Evolutionary conservation across 1,140 invertebrate genomes (phyloP), one percentile per base, ranked within the genome.

Genomic region (Macrostomum lignano): DNA sequence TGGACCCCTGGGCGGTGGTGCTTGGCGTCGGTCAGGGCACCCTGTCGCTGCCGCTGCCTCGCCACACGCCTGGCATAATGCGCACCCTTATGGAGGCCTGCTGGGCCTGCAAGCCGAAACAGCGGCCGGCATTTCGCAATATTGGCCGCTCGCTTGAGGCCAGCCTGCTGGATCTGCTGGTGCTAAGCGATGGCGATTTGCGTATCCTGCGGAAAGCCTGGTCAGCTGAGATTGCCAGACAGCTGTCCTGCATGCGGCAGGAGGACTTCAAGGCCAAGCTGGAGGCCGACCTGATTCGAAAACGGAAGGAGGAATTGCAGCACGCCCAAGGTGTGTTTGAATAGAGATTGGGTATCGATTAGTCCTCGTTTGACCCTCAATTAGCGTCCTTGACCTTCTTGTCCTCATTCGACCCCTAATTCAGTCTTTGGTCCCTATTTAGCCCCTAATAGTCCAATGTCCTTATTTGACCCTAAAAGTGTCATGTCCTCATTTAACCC

Each of bases 1-100:
- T 94, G 7, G 82, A 93, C 53, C 79, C 79, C 3, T 81, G 78
- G 11, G 81, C 82, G 25, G 82, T 96, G 26, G 88, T 94, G 61
- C 94, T 76, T 70, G 82, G 84, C 10, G 84, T 96, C 4, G 88
- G 86, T 3, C 82, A 72, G 43, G 75, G 79, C 53, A 79, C 76
- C 31, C 65, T 86, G 1, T 67, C 70, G 43, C 65, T 93, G 21
- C 79, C 81, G 1, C 72, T 94, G 31, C 86, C 86, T 0, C 62
- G 67, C 17, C 75, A 73, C 7, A 84, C 75, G 47, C 84, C 84
- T 0, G 73, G 76, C 36, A 62, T 62, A 11, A 62, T 65, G 38
- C 63, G 65, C 40, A 54, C 88, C 9, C 65, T 96, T 7, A 68
- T 94, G 31, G 72, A 73, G 41, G 31, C 21, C 44, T 46, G 3